Conservation (phyloP, 1,140 invertebrate species). For the Scaptomyza montana region DNA sequence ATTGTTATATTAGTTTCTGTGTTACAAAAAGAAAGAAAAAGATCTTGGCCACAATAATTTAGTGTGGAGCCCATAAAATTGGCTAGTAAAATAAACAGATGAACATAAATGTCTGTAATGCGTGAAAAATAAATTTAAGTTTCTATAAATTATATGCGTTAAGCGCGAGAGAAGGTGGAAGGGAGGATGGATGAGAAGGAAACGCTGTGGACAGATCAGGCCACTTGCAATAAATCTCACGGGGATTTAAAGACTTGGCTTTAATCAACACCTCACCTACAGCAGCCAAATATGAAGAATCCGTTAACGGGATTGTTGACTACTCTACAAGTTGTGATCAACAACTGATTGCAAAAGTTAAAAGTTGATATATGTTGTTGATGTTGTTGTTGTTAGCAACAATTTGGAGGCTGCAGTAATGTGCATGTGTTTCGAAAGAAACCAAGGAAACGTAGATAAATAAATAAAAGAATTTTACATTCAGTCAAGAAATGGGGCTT, state of each 20-base stretch:
- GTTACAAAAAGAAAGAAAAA: background rate
- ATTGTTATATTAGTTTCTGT: background rate
- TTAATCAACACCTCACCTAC: background rate
- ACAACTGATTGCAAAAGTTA: no score
- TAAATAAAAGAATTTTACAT: background rate
- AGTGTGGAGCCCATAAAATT: background rate
- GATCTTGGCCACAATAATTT: slow-evolving; percentile 14
- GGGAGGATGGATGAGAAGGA: no score
- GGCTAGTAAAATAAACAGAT: slow-evolving; percentile 22
- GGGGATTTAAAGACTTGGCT: slow-evolving; percentile 39
- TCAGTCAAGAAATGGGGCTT: slow-evolving; percentile 20
- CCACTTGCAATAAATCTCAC: slow-evolving; percentile 60
- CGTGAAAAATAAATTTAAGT: slow-evolving; percentile 74
- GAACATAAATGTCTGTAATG: slow-evolving; percentile 47
- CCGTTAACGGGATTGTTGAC: no score
- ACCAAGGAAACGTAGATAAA: background rate
- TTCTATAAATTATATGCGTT: slow-evolving; percentile 55
- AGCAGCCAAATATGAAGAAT: no score
- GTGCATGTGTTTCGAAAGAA: no score
- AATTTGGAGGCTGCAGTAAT: no score
- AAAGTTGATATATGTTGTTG: no score
- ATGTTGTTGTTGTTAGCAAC: no score
- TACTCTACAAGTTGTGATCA: no score
- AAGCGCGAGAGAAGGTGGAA: background rate
- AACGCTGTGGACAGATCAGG: background rate